Evolutionary conservation across 2,113 vertebrate genomes (phyloP), one percentile per base, ranked within the genome.

Genomic region (Vulpes vulpes): DNA sequence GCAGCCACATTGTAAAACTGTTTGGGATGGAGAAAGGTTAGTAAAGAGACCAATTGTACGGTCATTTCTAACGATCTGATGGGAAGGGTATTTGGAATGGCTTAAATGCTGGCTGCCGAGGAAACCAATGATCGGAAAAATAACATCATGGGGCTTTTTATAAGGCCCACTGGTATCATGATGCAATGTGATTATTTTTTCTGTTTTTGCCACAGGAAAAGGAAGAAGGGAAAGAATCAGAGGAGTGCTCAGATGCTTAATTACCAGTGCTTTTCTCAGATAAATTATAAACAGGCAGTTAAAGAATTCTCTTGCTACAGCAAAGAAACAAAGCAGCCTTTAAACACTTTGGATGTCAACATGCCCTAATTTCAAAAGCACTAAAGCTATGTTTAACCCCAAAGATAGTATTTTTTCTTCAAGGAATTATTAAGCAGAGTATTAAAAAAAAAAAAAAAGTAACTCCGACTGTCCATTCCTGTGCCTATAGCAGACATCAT

Each of bases 261-360:
- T 96, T 84, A 94, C 88, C 69, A 94, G 71, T 43, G 53, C 59
- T 95, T 88, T 73, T 84, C 91, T 84, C 53, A 27, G 85, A 84
- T 80, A 95, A 96, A 97, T 94, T 91, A 85, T 55, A 95, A 96
- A 96, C 80, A 96, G 97, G 60, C 89, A 78, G 76, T 88, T 93
- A 81, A 92, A 94, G 74, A 82, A 79, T 94, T 93, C 91, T 89
- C 89, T 89, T 53, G 88, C 89, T 57, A 22, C 60, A 91, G 64
- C 78, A 60, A 82, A 83, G 96, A 89, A 80, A 95, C 86, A 95
- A 94, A 97, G 73, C 55, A 59, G 89, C 38, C 82, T 95, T 89
- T 81, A 96, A 94, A 95, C 25, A 49, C 74, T 87, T 79, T 25
- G 38, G 53, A 82, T 88, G 85, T 94, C 84, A 95, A 76, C 76